Evolutionary conservation across 2,113 vertebrate species (phyloP), one percentile per base, ranked within the genome.

Genomic region (Oophaga pumilio): DNA sequence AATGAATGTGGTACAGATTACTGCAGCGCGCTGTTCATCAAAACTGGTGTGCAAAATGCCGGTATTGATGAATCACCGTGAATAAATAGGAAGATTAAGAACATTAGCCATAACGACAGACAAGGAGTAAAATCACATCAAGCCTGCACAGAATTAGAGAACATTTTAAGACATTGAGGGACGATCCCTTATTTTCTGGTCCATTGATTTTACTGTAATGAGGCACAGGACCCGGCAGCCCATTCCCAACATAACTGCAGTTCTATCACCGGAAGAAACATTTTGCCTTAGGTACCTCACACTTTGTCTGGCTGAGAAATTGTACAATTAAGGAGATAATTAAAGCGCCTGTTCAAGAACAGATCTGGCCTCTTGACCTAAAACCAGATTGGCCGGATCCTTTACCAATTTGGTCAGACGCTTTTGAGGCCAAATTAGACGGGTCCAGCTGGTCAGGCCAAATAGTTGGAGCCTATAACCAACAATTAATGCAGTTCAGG

Each of bases 361-460:
- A 77, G n/a, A 77, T 77, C 76, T 74, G 71, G 71, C 71, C 71
- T 74, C 43, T 73, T 74, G 71, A 74, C 71, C 71, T 43, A 50
- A 50, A 8, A 73, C 11, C 43, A 17, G 8, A 50, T 18, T 50
- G 71, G 33, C 33, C 71, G 71, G 71, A 74, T 74, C 71, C 71
- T 74, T 74, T 18, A 56, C 76, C 49, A 77, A 77, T 77, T 26
- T 52, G 76, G 76, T 56, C 76, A 76, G 49, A 77, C 20, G 13
- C 76, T 14, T 52, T 11, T 56, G 76, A 53, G 50, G 22, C 49
- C 76, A 77, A 52, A 24, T 53, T 77, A 24, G 5, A 8, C 49
- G 14, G 22, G 15, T 53, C 50, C 57, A 28, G 22, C 50, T 77
- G 76, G 6, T 77, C 50, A 77, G 50, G 76, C 76, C 49, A 24